Conservation (phyloP, 2,888 invertebrate species). For the Coelogynopora nodosa region DNA sequence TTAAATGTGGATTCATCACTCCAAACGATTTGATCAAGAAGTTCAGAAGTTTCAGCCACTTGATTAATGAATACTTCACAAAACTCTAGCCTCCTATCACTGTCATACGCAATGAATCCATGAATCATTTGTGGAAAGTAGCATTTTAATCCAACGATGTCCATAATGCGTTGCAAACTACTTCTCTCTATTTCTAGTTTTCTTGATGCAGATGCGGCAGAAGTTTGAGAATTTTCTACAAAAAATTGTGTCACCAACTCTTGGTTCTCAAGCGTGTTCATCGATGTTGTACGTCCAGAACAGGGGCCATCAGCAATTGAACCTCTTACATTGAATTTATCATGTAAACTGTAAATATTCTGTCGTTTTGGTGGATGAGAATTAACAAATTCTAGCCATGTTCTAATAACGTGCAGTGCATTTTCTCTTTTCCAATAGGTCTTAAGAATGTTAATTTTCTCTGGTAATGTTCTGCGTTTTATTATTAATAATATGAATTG, state of each 20-base stretch:
- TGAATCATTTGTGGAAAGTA: conserved; percentile 12
- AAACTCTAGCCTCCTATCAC: neutral
- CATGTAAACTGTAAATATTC: neutral
- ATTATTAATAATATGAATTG: no score
- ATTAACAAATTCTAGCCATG: neutral
- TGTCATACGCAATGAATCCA: neutral
- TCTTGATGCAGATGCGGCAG: conserved; percentile 30
- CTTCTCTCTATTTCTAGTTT: neutral
- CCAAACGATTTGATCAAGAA: no score
- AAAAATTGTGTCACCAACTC: neutral
- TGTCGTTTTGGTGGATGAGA: no score
- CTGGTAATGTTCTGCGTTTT: neutral
- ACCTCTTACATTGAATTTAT: neutral
- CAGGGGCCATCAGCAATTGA: neutral
- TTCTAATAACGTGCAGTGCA: neutral
- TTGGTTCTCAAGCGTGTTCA: neutral
- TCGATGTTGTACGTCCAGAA: neutral
- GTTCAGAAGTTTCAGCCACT: no score
- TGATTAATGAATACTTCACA: no score
- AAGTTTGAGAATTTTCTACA: conserved; percentile 10
- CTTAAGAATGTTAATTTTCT: conserved; percentile 16
- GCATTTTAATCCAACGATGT: neutral
- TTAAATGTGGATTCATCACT: no score
- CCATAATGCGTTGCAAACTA: neutral
- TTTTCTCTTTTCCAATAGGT: conserved; percentile 20